Evolutionary conservation across 2,888 invertebrate species (phyloP).

Genomic region (Eulithis prunata): DNA sequence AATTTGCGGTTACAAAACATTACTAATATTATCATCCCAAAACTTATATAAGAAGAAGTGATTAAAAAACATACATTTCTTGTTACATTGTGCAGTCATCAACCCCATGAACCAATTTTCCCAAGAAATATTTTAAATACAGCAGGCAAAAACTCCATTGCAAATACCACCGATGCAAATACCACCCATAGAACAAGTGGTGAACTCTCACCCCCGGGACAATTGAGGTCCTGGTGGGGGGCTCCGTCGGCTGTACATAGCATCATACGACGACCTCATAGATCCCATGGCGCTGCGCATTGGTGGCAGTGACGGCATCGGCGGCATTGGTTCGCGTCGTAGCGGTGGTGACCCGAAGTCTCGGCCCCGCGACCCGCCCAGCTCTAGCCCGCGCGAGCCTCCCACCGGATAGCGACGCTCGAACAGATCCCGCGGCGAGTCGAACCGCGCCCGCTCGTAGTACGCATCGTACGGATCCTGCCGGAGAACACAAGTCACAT

Average conservation of each 20-base stretch:
- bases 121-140: not conserved
- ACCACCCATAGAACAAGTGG: slow-evolving; percentile 26
- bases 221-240: slow-evolving; percentile 86
- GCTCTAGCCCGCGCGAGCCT: slow-evolving; percentile 80
- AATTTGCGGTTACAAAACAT: not conserved
- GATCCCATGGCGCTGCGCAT: slow-evolving; percentile 86
- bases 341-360: slow-evolving; percentile 90
- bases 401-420: slow-evolving; percentile 90
- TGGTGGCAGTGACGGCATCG: slow-evolving; percentile 89
- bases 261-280: slow-evolving; percentile 89
- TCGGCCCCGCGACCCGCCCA: slow-evolving; percentile 82
- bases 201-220: slow-evolving; percentile 77
- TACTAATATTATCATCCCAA: too few species aligned
- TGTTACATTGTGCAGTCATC: not conserved
- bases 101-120: not conserved
- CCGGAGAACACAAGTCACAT: slow-evolving; percentile 28
- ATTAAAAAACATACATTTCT: not conserved
- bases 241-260: slow-evolving; percentile 93
- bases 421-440: slow-evolving; percentile 91
- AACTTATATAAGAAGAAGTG: too few species aligned
- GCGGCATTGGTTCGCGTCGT: slow-evolving; percentile 91
- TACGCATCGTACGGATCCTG: slow-evolving; percentile 91
- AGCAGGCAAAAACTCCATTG: not conserved
- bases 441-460: slow-evolving; percentile 91
- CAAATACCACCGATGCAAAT: slow-evolving; percentile 12